Evolutionary conservation across 2,888 invertebrate species (phyloP).

Genomic region (Girardia tigrina): DNA sequence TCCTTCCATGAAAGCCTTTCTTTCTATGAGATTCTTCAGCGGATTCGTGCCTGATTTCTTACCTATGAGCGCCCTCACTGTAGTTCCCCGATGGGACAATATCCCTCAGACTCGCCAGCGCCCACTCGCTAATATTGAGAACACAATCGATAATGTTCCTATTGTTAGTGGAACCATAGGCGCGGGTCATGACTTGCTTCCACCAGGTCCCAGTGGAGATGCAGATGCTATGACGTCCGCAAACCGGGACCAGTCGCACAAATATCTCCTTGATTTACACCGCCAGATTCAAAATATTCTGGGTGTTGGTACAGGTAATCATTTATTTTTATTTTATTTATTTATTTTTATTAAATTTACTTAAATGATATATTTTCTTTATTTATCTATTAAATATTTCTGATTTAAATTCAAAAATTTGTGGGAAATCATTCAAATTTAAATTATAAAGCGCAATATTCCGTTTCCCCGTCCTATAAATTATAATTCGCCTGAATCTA

Average conservation of each 20-base stretch:
- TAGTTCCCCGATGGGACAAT: conserved; percentile 69
- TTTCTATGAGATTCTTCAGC: conserved; percentile 21
- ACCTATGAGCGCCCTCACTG: conserved; percentile 81
- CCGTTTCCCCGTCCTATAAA: too few relatives aligned
- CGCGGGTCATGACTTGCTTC: background rate
- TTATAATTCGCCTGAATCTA: too few relatives aligned
- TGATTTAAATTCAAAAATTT: too few relatives aligned
- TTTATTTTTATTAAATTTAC: too few relatives aligned
- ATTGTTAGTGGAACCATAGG: conserved; percentile 21
- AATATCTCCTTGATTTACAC: background rate
- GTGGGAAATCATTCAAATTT: too few relatives aligned
- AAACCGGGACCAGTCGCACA: too few relatives aligned
- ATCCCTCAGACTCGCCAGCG: background rate
- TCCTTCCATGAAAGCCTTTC: conserved; percentile 13
- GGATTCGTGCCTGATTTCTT: conserved; percentile 53
- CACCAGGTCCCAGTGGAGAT: background rate
- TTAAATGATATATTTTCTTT: too few relatives aligned
- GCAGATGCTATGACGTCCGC: too few relatives aligned
- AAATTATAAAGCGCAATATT: too few relatives aligned
- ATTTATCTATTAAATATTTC: too few relatives aligned
- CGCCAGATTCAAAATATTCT: background rate
- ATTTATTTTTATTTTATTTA: too few relatives aligned
- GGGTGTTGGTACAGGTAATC: too few relatives aligned
- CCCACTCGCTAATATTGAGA: background rate
- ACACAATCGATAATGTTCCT: background rate